phyloP scores from a whole-genome alignment of 1,140 invertebrate species.

The Ephestia elutella region DNA sequence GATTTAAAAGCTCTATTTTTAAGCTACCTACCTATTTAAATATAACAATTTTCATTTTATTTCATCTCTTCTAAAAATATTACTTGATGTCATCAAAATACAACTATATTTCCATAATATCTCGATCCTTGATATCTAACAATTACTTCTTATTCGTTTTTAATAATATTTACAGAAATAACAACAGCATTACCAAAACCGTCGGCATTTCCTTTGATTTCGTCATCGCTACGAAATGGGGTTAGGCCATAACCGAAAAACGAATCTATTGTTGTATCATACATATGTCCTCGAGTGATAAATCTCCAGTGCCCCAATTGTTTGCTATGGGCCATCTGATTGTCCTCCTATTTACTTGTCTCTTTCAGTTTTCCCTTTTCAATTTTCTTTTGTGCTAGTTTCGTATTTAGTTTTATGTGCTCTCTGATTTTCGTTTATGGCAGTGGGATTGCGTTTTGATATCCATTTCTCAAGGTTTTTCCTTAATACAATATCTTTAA shows the following conservation, averaged over 20 bases:
- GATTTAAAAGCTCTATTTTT: no score
- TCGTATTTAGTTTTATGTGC: slow-evolving; percentile 45
- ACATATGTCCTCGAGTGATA: slow-evolving; percentile 33
- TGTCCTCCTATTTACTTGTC: slow-evolving; percentile 53
- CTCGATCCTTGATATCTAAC: no score
- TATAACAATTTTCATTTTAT: no score
- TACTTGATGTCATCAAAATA: no score
- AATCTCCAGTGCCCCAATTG: slow-evolving; percentile 57
- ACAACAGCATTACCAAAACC: background rate
- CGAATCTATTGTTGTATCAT: slow-evolving; percentile 27
- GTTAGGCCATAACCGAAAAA: slow-evolving; percentile 8
- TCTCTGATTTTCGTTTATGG: background rate
- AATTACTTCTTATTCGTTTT: no score
- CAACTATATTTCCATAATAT: no score
- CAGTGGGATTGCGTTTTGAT: background rate
- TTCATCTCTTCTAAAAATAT: no score
- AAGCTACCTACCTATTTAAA: no score
- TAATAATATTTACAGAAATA: background rate
- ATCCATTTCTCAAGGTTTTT: no score
- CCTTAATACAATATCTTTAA: no score
- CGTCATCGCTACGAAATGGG: background rate
- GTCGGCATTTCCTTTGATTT: background rate
- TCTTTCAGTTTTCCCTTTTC: slow-evolving; percentile 51
- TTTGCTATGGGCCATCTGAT: slow-evolving; percentile 56
- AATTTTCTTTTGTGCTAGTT: slow-evolving; percentile 52